Base-by-base conservation (phyloP, 2,797 vertebrate species). In the Argyrosomus regius region DNA sequence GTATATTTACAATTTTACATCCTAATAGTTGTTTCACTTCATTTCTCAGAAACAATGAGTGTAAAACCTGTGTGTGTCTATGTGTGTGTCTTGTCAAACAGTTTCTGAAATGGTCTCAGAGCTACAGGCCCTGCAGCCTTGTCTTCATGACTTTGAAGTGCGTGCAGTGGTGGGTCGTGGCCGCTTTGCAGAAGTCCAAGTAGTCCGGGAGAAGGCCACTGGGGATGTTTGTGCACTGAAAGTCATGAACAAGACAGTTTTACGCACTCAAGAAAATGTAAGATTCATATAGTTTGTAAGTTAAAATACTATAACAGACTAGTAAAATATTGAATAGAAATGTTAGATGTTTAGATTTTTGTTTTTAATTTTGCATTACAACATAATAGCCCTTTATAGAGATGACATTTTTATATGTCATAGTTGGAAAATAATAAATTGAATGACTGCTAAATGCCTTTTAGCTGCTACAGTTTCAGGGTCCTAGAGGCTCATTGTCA, bases 211-310 rank as follows among this genome's bases (percentile, higher is more conserved):
- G 90, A 97, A 94, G 80, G 91, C 94, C 3, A 97, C 97, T 0
- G 97, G 98, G 28, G 96, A 99, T 60, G 90, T 98, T 45, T 99
- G 96, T 78, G 98, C 98, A 31, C 97, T 99, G 94, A 99, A 99
- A 93, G 93, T 98, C 88, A 98, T 98, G 97, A 96, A 96, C 73
- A 99, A 99, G 92, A 87, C 89, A 58, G 86, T 93, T 63, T 89
- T 99, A 83, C 79, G 95, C 75, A 87, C 91, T 0, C 94, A 96
- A 85, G 95, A 98, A 82, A 95, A 97, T 17, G 98, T 99, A 96
- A 90, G 97, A 45, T 39, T 50, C 20, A 1, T 26, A 1, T 54
- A 2, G 3, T 58, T 49, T 43, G 9, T 52, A 11, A 11, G 4
- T 53, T 5, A 24, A 10, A 31, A 28, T 4, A 56, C 17, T 48